Conservation (phyloP, 2,797 vertebrate genomes). For the Poeciliopsis infans region DNA sequence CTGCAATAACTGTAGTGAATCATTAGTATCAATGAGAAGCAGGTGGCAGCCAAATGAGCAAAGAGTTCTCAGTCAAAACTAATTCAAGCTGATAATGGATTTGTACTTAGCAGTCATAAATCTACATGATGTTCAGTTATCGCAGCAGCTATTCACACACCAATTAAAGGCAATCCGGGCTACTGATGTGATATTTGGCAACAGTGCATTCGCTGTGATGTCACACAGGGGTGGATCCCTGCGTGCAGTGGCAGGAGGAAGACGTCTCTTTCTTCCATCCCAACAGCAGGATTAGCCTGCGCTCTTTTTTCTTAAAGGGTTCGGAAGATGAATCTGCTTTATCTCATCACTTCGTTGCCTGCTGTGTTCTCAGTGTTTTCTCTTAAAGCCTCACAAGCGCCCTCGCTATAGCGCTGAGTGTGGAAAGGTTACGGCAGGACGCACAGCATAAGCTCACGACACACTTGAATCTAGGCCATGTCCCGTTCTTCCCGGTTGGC, state of each 20-base stretch:
- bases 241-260: conserved; percentile 38
- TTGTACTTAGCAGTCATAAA: conserved; percentile 40
- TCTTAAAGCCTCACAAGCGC: conserved; percentile 25
- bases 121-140: conserved; percentile 48
- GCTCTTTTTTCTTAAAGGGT: conserved; percentile 15
- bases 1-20: conserved; percentile 32
- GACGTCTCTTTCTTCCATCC: conserved; percentile 43
- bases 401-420: conserved; percentile 32
- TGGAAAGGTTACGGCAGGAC: conserved; percentile 63
- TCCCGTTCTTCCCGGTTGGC: conserved; percentile 50
- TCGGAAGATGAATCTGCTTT: conserved; percentile 44
- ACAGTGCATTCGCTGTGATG: conserved; percentile 49
- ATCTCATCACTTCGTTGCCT: conserved; percentile 38
- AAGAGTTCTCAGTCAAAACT: conserved; percentile 34
- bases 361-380: conserved; percentile 26
- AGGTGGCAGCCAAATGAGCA: conserved; percentile 64
- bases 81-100: conserved; percentile 40
- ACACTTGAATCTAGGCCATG: conserved; percentile 60
- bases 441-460: conserved; percentile 54
- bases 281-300: conserved; percentile 44
- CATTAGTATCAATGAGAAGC: conserved; percentile 52
- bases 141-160: conserved; percentile 41
- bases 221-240: conserved; percentile 55
- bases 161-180: conserved; percentile 47
- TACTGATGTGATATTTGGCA: conserved; percentile 55